Conservation (phyloP, 2,888 invertebrate species). For the Stenotaenia linearis region DNA sequence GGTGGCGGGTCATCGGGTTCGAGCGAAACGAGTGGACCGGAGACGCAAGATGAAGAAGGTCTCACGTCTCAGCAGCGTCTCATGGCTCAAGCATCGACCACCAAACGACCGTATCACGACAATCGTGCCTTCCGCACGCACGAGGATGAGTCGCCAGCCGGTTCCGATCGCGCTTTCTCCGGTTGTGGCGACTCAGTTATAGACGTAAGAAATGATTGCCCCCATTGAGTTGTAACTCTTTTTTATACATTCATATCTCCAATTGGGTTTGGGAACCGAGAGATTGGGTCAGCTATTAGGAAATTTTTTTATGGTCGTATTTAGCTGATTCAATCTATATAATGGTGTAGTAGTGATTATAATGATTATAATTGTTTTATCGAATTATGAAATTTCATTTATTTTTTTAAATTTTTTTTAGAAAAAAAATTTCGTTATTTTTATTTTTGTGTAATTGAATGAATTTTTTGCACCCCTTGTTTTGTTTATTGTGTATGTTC, state of each 20-base stretch:
- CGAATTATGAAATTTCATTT: too few species aligned
- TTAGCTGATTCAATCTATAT: background rate
- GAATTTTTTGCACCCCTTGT: too few species aligned
- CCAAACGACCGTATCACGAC: constrained; percentile 38
- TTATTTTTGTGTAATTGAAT: too few species aligned
- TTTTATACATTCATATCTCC: background rate
- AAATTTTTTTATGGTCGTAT: background rate
- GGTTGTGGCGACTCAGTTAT: constrained; percentile 39
- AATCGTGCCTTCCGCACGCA: constrained; percentile 39
- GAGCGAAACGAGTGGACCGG: constrained; percentile 40
- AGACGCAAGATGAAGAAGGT: constrained; percentile 35
- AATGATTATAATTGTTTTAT: too few species aligned
- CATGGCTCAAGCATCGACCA: background rate
- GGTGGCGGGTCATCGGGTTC: constrained; percentile 40
- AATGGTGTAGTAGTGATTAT: too few species aligned
- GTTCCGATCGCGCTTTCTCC: constrained; percentile 37
- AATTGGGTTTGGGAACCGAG: background rate
- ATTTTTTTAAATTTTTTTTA: background rate
- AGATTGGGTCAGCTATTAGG: background rate
- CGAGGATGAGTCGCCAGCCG: constrained; percentile 38
- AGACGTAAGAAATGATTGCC: constrained; percentile 29
- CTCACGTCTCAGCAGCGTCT: constrained; percentile 30
- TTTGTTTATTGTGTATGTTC: too few species aligned
- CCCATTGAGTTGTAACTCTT: background rate
- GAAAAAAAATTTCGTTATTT: too few species aligned